Evolutionary conservation across 2,113 vertebrate species (phyloP).

Genomic region (Carassius carassius): DNA sequence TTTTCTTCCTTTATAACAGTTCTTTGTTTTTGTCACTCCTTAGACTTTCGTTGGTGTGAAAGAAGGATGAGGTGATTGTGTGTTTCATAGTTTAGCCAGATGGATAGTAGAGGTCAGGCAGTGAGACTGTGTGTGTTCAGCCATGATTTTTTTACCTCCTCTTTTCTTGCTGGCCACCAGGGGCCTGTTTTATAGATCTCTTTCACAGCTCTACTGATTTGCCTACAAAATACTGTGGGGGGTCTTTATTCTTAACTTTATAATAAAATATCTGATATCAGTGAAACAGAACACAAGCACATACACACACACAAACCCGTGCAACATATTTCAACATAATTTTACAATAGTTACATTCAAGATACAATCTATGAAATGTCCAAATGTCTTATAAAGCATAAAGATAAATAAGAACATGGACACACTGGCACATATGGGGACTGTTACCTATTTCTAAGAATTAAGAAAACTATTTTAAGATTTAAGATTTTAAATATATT

Average conservation of each 20-base stretch:
- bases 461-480: not conserved
- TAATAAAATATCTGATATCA: constrained; percentile 75
- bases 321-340: not conserved
- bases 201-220: constrained; percentile 53
- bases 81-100: constrained; percentile 30
- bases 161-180: constrained; percentile 49
- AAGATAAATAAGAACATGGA: not conserved
- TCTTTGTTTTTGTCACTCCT: constrained; percentile 44
- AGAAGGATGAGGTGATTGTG: constrained; percentile 25
- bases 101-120: constrained; percentile 2
- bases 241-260: constrained; percentile 67
- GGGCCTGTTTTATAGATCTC: constrained; percentile 54
- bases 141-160: not conserved
- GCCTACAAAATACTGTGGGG: constrained; percentile 51
- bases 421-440: not conserved
- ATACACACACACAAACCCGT: not conserved
- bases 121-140: constrained; percentile 39
- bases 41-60: constrained; percentile 18
- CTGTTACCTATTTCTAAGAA: not conserved
- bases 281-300: constrained; percentile 54
- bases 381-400: too few species aligned
- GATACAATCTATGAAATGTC: too few species aligned
- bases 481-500: not conserved
- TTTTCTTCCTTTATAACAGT: constrained; percentile 53
- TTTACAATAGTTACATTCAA: too few species aligned